Evolutionary conservation across 2,888 invertebrate genomes (phyloP), one percentile per base, ranked within the genome.

Genomic region (Tupiocoris notatus): DNA sequence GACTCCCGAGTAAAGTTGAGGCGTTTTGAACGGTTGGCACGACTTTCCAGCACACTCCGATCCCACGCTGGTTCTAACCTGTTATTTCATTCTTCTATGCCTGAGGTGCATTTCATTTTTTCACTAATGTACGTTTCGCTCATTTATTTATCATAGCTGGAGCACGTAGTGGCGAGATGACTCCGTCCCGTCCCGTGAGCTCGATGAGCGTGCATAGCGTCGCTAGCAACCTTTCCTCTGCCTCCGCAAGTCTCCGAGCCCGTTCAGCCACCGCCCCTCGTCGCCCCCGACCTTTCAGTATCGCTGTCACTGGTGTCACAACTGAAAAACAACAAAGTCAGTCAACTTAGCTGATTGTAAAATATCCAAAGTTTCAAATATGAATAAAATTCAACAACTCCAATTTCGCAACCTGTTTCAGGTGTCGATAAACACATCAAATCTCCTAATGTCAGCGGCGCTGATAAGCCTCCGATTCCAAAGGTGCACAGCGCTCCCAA

Each of bases 151-250:
- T 12, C 17, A 9, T 7, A 63, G 64, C 18, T 81, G 82, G 81
- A 58, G 77, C 79, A 67, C 79, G 81, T 73, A 81, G 81, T 24
- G 92, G 92, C 81, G 91, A 91, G 83, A 89, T 89, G 81, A 92
- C 92, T 79, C 92, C 90, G 79, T 94, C 94, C 81, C 88, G 95
- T 84, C 95, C 95, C 79, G 92, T 91, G 84, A 94, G 94, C 86
- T 93, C 95, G 81, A 88, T 95, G 87, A 94, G 91, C 83, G 88
- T 89, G 83, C 88, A 88, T 83, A 88, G 88, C 84, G 88, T 88
- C 83, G 87, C 86, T 83, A 88, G 89, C 61, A 76, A 78, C 54
- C 86, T 88, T 79, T 85, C 87, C 61, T 87, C 87, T 81, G 85
- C 86, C 77, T 78, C 78, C 22, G 77, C 79, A 18, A 77, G 77